These are phyloP conservation scores for Muscidifurax raptorellus DNA, from an alignment of 1,140 invertebrate species.

Conservation along the genomic window DNA sequence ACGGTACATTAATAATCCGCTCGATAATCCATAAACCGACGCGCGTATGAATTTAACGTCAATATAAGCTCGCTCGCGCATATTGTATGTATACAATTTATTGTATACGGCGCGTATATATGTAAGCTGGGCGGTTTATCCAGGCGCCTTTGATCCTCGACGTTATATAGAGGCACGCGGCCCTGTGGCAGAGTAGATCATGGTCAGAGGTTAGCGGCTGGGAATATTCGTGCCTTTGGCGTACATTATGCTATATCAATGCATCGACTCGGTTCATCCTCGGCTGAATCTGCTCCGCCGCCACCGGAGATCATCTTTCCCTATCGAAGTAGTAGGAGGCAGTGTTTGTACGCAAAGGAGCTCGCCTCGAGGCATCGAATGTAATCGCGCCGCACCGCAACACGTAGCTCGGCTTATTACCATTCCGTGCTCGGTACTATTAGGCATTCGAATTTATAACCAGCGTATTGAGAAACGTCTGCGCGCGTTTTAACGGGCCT, in stretches of 20 bases:
- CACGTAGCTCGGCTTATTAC: neutral
- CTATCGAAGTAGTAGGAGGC: neutral
- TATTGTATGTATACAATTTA: neutral
- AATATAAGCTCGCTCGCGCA: neutral
- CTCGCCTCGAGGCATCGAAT: neutral
- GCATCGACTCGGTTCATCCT: neutral
- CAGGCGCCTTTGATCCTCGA: neutral
- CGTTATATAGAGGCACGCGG: neutral
- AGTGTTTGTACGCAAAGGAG: neutral
- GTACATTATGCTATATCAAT: slow-evolving; percentile 19
- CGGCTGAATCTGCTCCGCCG: neutral
- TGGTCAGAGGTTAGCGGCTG: neutral
- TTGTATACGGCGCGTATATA: neutral
- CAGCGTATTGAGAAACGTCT: neutral
- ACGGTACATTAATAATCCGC: neutral
- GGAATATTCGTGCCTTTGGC: slow-evolving; percentile 5
- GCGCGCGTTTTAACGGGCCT: neutral
- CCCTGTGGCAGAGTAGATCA: neutral
- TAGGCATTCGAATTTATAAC: too few relatives aligned
- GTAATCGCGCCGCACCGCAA: neutral
- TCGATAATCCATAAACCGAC: neutral
- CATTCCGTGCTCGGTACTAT: neutral
- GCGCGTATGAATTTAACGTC: neutral
- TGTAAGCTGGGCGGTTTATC: neutral
- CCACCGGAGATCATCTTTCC: neutral